These are phyloP conservation scores for Micropoecilia bifurca DNA, from an alignment of 2,797 vertebrate species.

Conservation along the genomic window DNA sequence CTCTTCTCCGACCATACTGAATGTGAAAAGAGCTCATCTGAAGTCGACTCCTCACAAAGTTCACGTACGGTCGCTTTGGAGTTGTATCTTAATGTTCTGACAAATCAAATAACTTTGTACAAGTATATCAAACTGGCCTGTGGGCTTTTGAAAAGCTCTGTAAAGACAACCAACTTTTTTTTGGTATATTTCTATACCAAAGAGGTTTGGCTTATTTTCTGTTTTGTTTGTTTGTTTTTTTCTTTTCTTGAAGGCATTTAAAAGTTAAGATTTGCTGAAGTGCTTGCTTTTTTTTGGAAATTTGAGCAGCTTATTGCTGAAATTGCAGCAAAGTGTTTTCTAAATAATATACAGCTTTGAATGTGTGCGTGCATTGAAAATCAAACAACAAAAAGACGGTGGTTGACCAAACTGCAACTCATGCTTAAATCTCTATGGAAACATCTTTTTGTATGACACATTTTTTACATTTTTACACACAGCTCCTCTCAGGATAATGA, in stretches of 20 bases:
- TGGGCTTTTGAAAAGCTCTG: constrained; percentile 62
- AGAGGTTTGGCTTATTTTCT: constrained; percentile 64
- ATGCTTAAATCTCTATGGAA: constrained; percentile 82
- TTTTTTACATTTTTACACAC: constrained; percentile 89
- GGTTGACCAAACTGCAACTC: constrained; percentile 77
- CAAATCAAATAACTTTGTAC: constrained; percentile 92
- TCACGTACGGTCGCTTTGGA: constrained; percentile 69
- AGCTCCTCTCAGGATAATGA: constrained; percentile 97
- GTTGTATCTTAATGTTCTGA: constrained; percentile 90
- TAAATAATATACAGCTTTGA: constrained; percentile 71
- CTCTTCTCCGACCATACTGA: constrained; percentile 95
- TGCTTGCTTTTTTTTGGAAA: constrained; percentile 59
- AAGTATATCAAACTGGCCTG: constrained; percentile 67
- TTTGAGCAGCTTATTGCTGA: constrained; percentile 56
- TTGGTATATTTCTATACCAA: constrained; percentile 76
- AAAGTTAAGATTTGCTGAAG: constrained; percentile 59
- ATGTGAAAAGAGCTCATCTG: constrained; percentile 91
- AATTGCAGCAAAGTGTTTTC: constrained; percentile 59
- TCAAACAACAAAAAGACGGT: constrained; percentile 60
- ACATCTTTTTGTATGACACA: constrained; percentile 78
- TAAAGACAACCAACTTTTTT: constrained; percentile 68
- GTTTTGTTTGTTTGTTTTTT: constrained; percentile 25
- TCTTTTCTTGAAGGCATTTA: constrained; percentile 73
- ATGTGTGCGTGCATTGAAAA: constrained; percentile 69
- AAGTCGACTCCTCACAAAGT: constrained; percentile 84